Base-by-base conservation (phyloP, 1,140 invertebrate genomes). In the Neodiprion virginianus region DNA sequence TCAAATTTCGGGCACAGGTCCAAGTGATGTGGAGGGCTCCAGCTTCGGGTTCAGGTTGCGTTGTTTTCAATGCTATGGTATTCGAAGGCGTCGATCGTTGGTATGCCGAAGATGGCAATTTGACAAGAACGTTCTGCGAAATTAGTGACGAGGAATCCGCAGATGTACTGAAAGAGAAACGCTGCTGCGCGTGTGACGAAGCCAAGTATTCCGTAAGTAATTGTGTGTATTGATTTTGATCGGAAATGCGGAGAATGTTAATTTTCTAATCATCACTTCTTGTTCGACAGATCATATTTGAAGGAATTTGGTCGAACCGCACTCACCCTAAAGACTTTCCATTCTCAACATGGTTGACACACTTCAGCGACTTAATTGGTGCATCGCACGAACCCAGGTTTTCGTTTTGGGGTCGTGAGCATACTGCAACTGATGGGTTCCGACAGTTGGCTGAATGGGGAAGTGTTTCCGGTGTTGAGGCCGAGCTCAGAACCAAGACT, bases 271-370 rank as follows among this genome's bases (percentile, higher is more conserved):
- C n/a, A 61, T 14, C 11, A 61, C 53, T 61, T 61, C n/a, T 17
- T 61, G 48, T 23, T 80, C 87, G 87, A 0, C 82, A 97, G 95
- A 87, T 97, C 84, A 93, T 94, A 61, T 98, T 99, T 87, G 94
- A 99, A 89, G 98, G 98, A 0, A 91, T 98, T 21, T 99, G 99
- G 99, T 98, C 97, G 0, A 93, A 95, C 73, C 91, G 94, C 81
- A 99, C 97, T 0, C 99, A 99, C 87, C 98, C 98, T 0, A 99
- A 97, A 89, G 96, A 99, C 85, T 99, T 96, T 88, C 99, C 98
- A 7, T 93, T 94, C 79, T 93, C 94, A 11, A 84, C 92, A 21
- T 97, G 95, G 94, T 88, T 99, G 77, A 97, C 98, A 0, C 98
- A 99, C 87, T 99, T 99, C 89, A 99, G 97, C 11, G 98, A 99